Percentiles rank a stretch among this genome's conserved stretches.
phyloP scores from a whole-genome alignment of 1,140 invertebrate species.

The Aphelinus atriplicis region DNA sequence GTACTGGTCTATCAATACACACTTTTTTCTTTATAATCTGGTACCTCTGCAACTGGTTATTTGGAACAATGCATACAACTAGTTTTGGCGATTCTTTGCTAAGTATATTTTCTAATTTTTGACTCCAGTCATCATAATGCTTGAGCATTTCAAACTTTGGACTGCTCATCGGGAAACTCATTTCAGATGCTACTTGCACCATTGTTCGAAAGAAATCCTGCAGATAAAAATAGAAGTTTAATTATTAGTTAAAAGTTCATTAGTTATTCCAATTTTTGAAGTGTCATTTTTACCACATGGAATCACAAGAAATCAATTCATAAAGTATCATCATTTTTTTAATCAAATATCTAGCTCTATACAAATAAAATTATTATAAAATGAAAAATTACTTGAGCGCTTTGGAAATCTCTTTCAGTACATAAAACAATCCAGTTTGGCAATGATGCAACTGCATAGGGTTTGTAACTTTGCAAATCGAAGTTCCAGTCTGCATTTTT shows the following conservation, averaged over 20 bases:
- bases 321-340: too few species aligned
- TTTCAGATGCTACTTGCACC: constrained; percentile 60
- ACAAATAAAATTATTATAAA: too few species aligned
- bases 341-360: too few species aligned
- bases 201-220: constrained; percentile 42
- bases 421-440: not conserved
- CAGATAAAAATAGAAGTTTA: constrained; percentile 1
- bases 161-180: constrained; percentile 61
- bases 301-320: too few species aligned
- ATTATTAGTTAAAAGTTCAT: not conserved
- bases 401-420: too few species aligned
- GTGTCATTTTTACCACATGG: too few species aligned
- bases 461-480: not conserved
- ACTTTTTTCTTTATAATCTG: constrained; percentile 87
- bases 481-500: constrained; percentile 52
- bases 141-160: constrained; percentile 66
- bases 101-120: constrained; percentile 69
- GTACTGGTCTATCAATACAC: constrained; percentile 78
- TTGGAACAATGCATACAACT: constrained; percentile 76
- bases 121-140: constrained; percentile 42
- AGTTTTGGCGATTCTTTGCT: constrained; percentile 62
- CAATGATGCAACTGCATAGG: not conserved
- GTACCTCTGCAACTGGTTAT: constrained; percentile 79
- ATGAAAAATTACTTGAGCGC: too few species aligned
- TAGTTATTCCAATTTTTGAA: not conserved